A percentile compares a stretch with the other conserved stretches of the same genome.
Evolutionary conservation across 2,797 vertebrate genomes (phyloP).

Genomic region (Chrysocyon brachyurus): DNA sequence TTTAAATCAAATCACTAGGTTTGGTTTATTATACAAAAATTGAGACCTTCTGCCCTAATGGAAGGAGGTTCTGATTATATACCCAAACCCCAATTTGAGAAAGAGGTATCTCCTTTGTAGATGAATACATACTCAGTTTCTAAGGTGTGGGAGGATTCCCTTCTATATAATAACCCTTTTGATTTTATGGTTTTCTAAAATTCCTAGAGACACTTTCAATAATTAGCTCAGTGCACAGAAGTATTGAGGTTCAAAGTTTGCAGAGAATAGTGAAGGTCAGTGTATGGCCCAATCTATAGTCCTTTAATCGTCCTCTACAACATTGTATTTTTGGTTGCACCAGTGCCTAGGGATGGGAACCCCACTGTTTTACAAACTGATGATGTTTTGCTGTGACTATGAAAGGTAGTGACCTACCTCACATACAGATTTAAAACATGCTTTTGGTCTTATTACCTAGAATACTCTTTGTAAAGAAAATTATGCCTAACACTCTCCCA

Average conservation of each 20-base stretch:
- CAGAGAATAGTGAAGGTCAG: background rate
- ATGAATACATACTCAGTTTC: background rate
- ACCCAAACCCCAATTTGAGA: background rate
- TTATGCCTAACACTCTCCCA: background rate
- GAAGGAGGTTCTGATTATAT: background rate
- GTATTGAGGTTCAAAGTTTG: background rate
- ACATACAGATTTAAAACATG: background rate
- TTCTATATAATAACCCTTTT: background rate
- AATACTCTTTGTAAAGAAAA: constrained; percentile 14
- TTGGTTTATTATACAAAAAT: background rate
- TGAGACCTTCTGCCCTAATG: background rate
- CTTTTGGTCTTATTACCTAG: background rate
- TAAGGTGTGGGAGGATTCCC: background rate
- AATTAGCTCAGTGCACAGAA: background rate
- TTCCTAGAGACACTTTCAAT: constrained; percentile 1
- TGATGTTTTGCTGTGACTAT: background rate
- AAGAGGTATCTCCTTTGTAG: background rate
- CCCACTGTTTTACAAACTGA: background rate
- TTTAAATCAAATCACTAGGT: background rate
- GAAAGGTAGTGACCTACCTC: background rate
- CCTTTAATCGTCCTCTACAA: background rate
- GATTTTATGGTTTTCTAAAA: background rate
- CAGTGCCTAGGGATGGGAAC: background rate
- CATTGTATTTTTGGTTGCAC: background rate
- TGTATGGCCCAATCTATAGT: background rate